Evolutionary conservation across 2,797 vertebrate species (phyloP).

Genomic region (Hyperoplus immaculatus): DNA sequence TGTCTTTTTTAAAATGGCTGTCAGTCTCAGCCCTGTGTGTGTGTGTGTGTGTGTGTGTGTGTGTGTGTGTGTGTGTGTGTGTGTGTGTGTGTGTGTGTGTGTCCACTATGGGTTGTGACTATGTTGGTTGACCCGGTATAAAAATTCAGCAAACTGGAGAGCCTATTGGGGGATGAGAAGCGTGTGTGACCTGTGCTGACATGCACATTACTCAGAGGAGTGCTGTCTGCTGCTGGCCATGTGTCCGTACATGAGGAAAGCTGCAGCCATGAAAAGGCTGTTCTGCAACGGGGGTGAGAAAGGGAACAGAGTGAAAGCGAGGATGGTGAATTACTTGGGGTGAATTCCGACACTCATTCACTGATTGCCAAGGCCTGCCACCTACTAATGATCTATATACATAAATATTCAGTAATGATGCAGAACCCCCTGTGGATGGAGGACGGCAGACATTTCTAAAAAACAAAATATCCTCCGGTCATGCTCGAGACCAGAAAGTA

Average conservation of each 20-base stretch:
- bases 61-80: not conserved
- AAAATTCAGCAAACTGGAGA: conserved; percentile 12
- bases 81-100: not conserved
- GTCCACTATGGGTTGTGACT: not conserved
- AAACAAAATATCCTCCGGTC: conserved; percentile 27
- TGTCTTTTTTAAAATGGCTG: not conserved
- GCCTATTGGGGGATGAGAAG: conserved; percentile 9
- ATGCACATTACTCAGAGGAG: conserved; percentile 36
- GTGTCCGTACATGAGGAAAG: conserved; percentile 25
- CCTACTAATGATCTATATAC: conserved; percentile 59
- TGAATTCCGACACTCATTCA: conserved; percentile 53
- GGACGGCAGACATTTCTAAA: conserved; percentile 28
- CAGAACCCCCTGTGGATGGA: conserved; percentile 31
- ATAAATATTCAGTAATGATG: conserved; percentile 66
- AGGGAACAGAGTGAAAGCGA: conserved; percentile 15
- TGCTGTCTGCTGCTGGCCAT: conserved; percentile 31
- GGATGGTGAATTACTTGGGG: conserved; percentile 38
- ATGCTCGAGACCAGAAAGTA: conserved; percentile 18
- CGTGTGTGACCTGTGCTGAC: conserved; percentile 43
- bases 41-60: not conserved
- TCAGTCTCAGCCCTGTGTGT: not conserved
- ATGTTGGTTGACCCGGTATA: conserved; percentile 6
- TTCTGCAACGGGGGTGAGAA: conserved; percentile 2
- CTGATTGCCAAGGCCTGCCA: conserved; percentile 58
- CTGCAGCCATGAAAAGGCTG: conserved; percentile 32